Evolutionary conservation across 2,888 invertebrate genomes (phyloP).

Genomic region (Hirtodrosophila histrioides): DNA sequence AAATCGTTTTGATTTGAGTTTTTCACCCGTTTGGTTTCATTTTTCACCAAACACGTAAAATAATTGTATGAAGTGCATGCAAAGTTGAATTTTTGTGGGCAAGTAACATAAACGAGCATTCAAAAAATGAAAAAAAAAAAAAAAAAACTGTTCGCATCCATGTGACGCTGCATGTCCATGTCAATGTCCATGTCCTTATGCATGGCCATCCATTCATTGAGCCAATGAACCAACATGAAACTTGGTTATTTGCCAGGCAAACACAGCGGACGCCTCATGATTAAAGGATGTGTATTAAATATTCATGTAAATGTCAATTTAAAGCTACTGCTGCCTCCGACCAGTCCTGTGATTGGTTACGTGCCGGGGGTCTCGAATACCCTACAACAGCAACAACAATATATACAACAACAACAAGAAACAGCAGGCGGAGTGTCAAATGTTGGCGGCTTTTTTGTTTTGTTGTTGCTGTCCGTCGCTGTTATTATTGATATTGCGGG

Average conservation of each 20-base stretch:
- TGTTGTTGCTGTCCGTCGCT: constrained; percentile 29
- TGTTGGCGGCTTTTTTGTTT: constrained; percentile 61
- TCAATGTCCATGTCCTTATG: constrained; percentile 12
- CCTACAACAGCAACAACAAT: constrained; percentile 12
- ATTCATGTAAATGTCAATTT: constrained; percentile 81
- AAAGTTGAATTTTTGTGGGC: background rate
- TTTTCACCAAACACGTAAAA: constrained; percentile 26
- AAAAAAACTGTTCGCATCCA: background rate
- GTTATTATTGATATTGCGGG: constrained; percentile 68
- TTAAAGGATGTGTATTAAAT: constrained; percentile 80
- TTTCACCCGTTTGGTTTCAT: constrained; percentile 1
- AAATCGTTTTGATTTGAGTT: background rate
- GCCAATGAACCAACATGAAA: constrained; percentile 44
- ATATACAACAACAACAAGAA: constrained; percentile 18
- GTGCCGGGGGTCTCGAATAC: constrained; percentile 27
- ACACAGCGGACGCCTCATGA: constrained; percentile 52
- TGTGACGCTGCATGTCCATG: constrained; percentile 4
- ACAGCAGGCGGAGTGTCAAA: constrained; percentile 51
- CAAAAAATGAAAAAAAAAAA: background rate
- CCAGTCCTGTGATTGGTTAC: constrained; percentile 35
- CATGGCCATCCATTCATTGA: constrained; percentile 33
- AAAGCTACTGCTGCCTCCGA: constrained; percentile 58
- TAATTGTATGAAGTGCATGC: constrained; percentile 28
- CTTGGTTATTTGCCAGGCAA: constrained; percentile 53
- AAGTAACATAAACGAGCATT: background rate